Evolutionary conservation across 2,888 invertebrate species (phyloP), one percentile per base, ranked within the genome.

Genomic region (Lithophane leautieri): DNA sequence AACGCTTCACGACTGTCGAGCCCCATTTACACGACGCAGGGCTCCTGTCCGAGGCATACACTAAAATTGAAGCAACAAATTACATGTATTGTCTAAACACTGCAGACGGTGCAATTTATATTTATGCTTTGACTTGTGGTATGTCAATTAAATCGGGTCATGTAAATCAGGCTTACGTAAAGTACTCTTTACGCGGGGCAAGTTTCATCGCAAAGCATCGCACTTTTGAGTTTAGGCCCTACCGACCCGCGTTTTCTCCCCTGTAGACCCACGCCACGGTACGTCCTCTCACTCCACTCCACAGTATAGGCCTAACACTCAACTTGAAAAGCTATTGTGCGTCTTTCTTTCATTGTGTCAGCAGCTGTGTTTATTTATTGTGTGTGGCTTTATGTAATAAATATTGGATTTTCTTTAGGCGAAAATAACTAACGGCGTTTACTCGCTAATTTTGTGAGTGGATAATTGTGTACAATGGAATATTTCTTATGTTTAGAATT

Each of bases 351-450:
- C 72, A 82, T 73, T 80, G 83, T 83, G 76, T 60, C 76, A 73
- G 69, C 80, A 82, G 80, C 82, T 82, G 82, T 70, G 76, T 83
- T 82, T 83, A 80, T 82, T 82, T 83, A 82, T 80, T 82, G 83
- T 80, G 69, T 72, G 83, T 83, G 73, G 81, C 54, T 83, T 76
- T 71, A 73, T 76, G 83, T 83, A 83, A 80, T 83, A 80, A 83
- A 82, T 76, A 82, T 80, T 83, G 76, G 76, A 80, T 83, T 83
- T 83, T 83, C 73, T 83, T 71, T 56, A 58, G 82, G 62, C 68
- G 73, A 69, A 73, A 65, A 34, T 50, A 63, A 61, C 58, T 73
- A 82, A 82, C 72, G 66, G 75, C 47, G 66, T 34, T 71, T 66
- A 50, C 58, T 60, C 52, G 66, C 63, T 66, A 74, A 77, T 83